Conservation (phyloP, 2,888 invertebrate genomes). For the Philhelius pedissequus region DNA sequence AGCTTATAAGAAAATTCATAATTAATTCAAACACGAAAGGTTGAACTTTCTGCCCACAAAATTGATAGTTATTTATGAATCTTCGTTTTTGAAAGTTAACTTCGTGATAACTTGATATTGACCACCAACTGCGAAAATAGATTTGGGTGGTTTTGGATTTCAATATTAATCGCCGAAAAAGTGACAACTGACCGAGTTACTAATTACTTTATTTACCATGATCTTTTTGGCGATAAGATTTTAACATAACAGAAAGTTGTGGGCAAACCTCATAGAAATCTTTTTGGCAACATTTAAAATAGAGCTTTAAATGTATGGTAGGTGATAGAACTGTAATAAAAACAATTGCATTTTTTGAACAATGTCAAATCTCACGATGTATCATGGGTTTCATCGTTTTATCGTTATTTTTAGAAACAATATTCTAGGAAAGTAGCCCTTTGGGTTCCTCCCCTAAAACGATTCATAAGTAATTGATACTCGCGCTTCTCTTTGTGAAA, state of each 20-base stretch:
- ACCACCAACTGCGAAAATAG: background rate
- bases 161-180: background rate
- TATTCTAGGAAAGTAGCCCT: too few relatives aligned
- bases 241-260: background rate
- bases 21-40: conserved; percentile 3
- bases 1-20: conserved; percentile 1
- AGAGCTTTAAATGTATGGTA: too few relatives aligned
- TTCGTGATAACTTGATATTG: background rate
- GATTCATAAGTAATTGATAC: too few relatives aligned
- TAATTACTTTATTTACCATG: background rate
- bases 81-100: background rate
- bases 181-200: background rate
- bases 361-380: too few relatives aligned
- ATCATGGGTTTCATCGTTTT: too few relatives aligned
- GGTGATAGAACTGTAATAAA: too few relatives aligned
- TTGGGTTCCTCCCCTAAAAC: too few relatives aligned
- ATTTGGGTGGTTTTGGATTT: background rate
- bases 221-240: background rate
- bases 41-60: conserved; percentile 23
- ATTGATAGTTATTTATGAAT: conserved; percentile 1
- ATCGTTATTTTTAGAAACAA: too few relatives aligned
- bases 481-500: too few relatives aligned
- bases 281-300: too few relatives aligned
- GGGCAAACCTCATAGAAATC: too few relatives aligned
- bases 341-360: too few relatives aligned